Percentiles rank a stretch among this genome's conserved stretches.
These are phyloP conservation scores for Neuroscelio doddi DNA, from an alignment of 2,888 invertebrate genomes.

Conservation along the genomic window DNA sequence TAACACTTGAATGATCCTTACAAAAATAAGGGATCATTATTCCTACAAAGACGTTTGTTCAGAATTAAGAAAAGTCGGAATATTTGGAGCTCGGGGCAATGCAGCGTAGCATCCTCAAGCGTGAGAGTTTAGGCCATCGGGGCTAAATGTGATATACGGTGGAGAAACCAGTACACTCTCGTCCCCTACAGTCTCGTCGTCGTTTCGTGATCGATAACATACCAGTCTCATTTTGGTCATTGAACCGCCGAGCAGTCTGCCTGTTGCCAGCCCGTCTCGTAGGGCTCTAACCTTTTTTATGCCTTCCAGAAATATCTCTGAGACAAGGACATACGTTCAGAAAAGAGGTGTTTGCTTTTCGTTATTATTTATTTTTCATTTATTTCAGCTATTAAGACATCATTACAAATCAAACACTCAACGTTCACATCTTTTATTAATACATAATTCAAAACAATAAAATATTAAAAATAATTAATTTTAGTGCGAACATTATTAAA, in stretches of 20 bases:
- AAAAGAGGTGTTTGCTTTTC: too few relatives aligned
- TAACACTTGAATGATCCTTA: too few relatives aligned
- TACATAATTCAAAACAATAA: too few relatives aligned
- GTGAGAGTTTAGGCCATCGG: conserved; percentile 30
- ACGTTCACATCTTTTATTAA: too few relatives aligned
- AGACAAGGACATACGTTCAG: background rate
- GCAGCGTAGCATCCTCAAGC: conserved; percentile 8
- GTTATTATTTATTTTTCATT: background rate
- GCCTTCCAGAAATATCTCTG: conserved; percentile 22
- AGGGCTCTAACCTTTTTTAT: conserved; percentile 24
- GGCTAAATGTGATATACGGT: conserved; percentile 36
- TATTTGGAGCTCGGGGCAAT: background rate
- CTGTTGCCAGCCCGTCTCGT: conserved; percentile 25
- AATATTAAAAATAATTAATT: too few relatives aligned
- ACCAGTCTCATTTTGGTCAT: conserved; percentile 61
- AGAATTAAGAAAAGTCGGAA: conserved; percentile 1
- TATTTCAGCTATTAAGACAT: too few relatives aligned
- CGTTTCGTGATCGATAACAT: conserved; percentile 53
- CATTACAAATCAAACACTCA: too few relatives aligned
- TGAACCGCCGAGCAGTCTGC: conserved; percentile 52
- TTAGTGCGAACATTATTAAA: too few relatives aligned
- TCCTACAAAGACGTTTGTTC: conserved; percentile 19
- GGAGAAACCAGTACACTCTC: conserved; percentile 40
- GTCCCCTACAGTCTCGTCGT: conserved; percentile 38
- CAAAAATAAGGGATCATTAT: background rate